Base-by-base conservation (phyloP, 2,888 invertebrate species). In the Saturnia pavonia region DNA sequence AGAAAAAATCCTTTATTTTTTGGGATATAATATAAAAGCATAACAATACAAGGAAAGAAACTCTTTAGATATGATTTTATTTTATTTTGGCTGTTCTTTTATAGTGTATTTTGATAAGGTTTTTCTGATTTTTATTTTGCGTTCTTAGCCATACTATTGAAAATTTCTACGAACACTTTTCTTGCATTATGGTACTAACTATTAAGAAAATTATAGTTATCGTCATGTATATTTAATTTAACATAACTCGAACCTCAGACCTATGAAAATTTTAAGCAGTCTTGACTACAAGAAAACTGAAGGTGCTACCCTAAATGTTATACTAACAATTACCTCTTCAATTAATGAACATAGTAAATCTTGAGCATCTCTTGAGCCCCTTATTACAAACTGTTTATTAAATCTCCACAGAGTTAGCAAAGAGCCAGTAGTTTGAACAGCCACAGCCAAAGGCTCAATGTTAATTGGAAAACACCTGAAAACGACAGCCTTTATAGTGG, bases 391-490 rank as follows among this genome's bases (percentile, higher is more conserved):
- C 84, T 85, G 86, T 86, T 88, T 87, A 85, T 86, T 86, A 85
- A 86, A 89, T 88, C 34, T 34, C 89, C 87, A 87, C 82, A 77
- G 78, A 80, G 86, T 85, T 87, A 87, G 89, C 89, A 89, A 88
- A 88, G 87, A 82, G 84, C 85, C 78, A 81, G 81, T 79, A 85
- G 87, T 87, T 87, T 87, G 88, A 85, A 80, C 82, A 83, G 83
- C 81, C 85, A 82, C 85, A 92, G 91, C 92, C 94, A 94, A 92
- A 94, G 92, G 92, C 88, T 83, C 85, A 83, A 89, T 91, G 90
- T 91, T 93, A 94, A 94, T 94, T 94, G 93, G 90, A 88, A 91
- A 92, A 88, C 92, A 92, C 91, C 91, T 94, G 94, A 84, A 87
- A 87, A 88, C 88, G 93, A 94, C 94, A 92, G 92, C 91, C 90